Percentiles rank a stretch among this genome's conserved stretches.
Conservation (phyloP, 2,797 vertebrate genomes). For the Micropoecilia bifurca region DNA sequence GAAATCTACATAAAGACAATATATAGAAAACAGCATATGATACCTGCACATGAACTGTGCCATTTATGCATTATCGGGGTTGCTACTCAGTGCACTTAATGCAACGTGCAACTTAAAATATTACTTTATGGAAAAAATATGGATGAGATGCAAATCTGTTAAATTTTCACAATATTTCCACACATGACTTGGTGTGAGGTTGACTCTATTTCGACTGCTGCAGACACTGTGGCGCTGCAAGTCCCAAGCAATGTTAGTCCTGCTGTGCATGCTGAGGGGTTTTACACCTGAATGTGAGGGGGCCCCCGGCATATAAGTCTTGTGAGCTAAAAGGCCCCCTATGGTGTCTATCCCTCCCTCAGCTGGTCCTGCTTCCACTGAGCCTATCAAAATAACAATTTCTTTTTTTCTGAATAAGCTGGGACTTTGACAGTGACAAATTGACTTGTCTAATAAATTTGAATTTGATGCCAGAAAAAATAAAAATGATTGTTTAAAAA, state of each 20-base stretch:
- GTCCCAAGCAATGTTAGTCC: conserved; percentile 61
- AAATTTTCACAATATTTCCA: conserved; percentile 65
- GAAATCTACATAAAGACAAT: background rate
- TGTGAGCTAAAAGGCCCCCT: conserved; percentile 76
- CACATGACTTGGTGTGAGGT: conserved; percentile 71
- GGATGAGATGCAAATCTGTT: conserved; percentile 55
- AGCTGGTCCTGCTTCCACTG: conserved; percentile 84
- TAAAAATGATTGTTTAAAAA: conserved; percentile 75
- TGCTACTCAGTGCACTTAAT: background rate
- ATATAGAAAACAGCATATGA: background rate
- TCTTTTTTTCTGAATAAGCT: conserved; percentile 80
- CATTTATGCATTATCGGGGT: background rate
- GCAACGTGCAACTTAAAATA: background rate
- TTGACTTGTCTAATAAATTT: conserved; percentile 87
- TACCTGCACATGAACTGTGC: background rate
- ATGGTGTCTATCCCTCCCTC: conserved; percentile 69
- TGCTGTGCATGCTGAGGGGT: conserved; percentile 57
- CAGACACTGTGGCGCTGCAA: conserved; percentile 75
- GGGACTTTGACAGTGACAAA: conserved; percentile 91
- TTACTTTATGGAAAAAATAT: conserved; percentile 51
- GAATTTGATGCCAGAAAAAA: conserved; percentile 77
- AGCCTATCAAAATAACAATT: conserved; percentile 91
- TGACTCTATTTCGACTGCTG: conserved; percentile 69
- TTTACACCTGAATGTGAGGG: conserved; percentile 79
- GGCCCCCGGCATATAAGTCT: conserved; percentile 65